Evolutionary conservation across 2,888 invertebrate genomes (phyloP), one percentile per base, ranked within the genome.

Genomic region (Chrysolina americana): DNA sequence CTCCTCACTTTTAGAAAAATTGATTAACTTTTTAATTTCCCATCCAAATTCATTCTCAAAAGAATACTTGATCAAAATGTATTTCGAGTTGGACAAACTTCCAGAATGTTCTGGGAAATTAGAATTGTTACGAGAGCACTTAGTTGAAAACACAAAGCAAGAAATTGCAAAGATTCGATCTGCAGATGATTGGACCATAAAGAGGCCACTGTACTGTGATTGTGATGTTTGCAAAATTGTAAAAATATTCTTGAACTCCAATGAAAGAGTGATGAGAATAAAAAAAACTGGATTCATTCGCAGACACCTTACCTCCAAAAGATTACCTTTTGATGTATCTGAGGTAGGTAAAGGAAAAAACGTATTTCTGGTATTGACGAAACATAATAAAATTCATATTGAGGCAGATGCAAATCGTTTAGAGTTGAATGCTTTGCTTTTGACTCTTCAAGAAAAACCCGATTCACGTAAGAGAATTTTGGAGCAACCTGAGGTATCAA

Each of bases 331-430:
- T 2, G 41, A 64, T 41, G 17, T 64, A 41, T 17, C 17, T 41
- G 64, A 17, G 0, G 64, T 41, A 41, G 64, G 64, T 28, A 36
- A 28, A 41, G 64, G 64, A n/a, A 64, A 64, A 19, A 17, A 64
- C 36, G 17, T 36, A 6, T 36, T 41, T 17, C 10, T 64, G 11
- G 13, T 41, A 17, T 17, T 64, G 1, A 64, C 10, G 4, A 64
- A 64, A 64, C 41, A 15, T 0, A 36, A 41, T 9, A 19, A 10
- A 41, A 41, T 64, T 64, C 19, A 41, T 6, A 41, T n/a, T 19
- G 64, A 64, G 5, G 64, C 28, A 23, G 13, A 15, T 36, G 28
- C 8, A 41, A 41, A 41, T 17, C 50, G 50, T 19, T 17, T 10
- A 2, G 19, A 19, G 19, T 50, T 50, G 50, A 50, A n/a, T 50